A percentile compares a stretch with the other conserved stretches of the same genome.
Conservation (phyloP, 2,797 vertebrate genomes). For the Rhabdomys pumilio region DNA sequence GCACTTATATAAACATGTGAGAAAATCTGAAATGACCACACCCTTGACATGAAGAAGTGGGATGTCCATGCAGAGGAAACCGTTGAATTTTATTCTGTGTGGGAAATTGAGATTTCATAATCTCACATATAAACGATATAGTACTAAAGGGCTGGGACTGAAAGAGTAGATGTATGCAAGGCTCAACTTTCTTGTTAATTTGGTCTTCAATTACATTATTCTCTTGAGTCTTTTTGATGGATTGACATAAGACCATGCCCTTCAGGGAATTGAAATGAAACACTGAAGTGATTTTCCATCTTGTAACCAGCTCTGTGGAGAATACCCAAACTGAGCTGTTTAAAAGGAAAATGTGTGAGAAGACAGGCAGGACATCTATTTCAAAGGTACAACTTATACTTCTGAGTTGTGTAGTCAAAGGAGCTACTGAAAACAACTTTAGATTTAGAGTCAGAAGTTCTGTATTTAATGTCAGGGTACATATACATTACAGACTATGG, state of each 20-base stretch:
- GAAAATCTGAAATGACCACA: background rate
- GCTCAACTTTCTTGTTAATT: conserved; percentile 8
- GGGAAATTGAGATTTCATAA: conserved; percentile 49
- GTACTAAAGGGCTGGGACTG: background rate
- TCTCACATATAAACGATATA: conserved; percentile 26
- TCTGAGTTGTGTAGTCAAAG: conserved; percentile 39
- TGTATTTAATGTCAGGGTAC: conserved; percentile 31
- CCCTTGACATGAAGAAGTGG: background rate
- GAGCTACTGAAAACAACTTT: conserved; percentile 9
- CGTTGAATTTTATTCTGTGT: conserved; percentile 56
- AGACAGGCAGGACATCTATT: background rate
- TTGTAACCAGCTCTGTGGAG: conserved; percentile 34
- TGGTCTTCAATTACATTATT: conserved; percentile 59
- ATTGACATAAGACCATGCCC: conserved; percentile 30
- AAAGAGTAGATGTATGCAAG: background rate
- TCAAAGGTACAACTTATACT: background rate
- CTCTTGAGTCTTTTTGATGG: conserved; percentile 52
- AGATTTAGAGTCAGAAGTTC: conserved; percentile 42
- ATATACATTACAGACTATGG: conserved; percentile 30
- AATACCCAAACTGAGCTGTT: conserved; percentile 45
- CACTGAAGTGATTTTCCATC: conserved; percentile 45
- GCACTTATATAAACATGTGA: conserved; percentile 45
- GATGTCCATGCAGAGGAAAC: background rate
- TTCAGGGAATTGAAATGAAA: conserved; percentile 42
- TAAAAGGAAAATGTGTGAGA: conserved; percentile 28